A percentile compares a stretch with the other conserved stretches of the same genome.
Conservation (phyloP, 53 echinoderm and acorn worm genomes). For the Apostichopus leukothele region DNA sequence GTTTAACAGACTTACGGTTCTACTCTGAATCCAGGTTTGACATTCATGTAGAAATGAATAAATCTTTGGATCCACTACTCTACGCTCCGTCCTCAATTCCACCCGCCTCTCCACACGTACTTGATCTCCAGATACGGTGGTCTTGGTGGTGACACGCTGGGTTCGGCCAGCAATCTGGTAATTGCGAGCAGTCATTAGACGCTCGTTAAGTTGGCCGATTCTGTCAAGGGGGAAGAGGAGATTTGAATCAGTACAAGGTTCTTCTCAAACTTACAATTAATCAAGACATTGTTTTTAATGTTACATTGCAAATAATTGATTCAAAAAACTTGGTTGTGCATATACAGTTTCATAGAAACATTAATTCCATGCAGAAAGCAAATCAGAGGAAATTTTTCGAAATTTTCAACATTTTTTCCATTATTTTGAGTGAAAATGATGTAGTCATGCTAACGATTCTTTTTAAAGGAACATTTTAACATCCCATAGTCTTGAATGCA, state of each 20-base stretch:
- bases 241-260: too few species aligned
- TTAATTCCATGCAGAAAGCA: too few species aligned
- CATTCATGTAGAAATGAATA: slow-evolving; percentile 81
- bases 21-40: slow-evolving; percentile 84
- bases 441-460: too few species aligned
- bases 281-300: too few species aligned
- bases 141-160: slow-evolving; percentile 80
- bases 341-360: too few species aligned
- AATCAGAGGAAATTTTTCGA: too few species aligned
- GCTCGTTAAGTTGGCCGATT: slow-evolving; percentile 73
- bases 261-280: too few species aligned
- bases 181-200: slow-evolving; percentile 71
- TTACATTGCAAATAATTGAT: too few species aligned
- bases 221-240: slow-evolving; percentile 29
- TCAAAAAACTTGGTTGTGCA: too few species aligned
- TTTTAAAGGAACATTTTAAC: too few species aligned
- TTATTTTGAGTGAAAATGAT: too few species aligned
- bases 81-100: slow-evolving; percentile 81
- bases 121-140: slow-evolving; percentile 75
- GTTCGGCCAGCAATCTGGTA: slow-evolving; percentile 91
- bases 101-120: slow-evolving; percentile 85
- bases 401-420: too few species aligned
- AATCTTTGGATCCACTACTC: slow-evolving; percentile 91
- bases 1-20: slow-evolving; percentile 56
- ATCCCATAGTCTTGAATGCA: not conserved